Conservation (phyloP, 2,113 vertebrate species). For the Eurypyga helias region DNA sequence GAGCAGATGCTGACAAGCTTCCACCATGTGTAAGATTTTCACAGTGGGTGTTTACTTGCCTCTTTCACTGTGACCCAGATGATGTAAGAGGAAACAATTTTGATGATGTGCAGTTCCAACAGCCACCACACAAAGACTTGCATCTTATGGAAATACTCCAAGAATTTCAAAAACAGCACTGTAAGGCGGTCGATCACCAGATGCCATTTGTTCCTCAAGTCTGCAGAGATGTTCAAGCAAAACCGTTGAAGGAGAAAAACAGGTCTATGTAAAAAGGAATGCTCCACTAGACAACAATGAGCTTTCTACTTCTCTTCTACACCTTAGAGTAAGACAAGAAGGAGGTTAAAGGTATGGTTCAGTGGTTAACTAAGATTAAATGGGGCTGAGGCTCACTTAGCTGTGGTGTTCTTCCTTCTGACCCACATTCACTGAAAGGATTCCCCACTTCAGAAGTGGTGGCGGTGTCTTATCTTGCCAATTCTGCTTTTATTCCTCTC, state of each 20-base stretch:
- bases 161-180: constrained; percentile 94
- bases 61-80: constrained; percentile 92
- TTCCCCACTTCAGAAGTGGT: background rate
- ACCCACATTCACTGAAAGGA: background rate
- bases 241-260: background rate
- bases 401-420: background rate
- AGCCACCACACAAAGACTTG: constrained; percentile 98
- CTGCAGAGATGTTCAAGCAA: constrained; percentile 69
- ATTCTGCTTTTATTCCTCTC: background rate
- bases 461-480: background rate
- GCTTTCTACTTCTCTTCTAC: background rate
- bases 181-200: constrained; percentile 95
- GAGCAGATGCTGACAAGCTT: background rate
- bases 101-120: constrained; percentile 96
- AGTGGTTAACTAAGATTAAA: background rate
- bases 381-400: background rate
- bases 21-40: background rate
- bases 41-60: constrained; percentile 74
- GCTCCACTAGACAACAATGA: background rate
- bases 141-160: constrained; percentile 95
- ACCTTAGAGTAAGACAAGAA: background rate
- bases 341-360: background rate
- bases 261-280: background rate
- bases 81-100: constrained; percentile 94
- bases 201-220: constrained; percentile 95